Base-by-base conservation (phyloP, 92 coral and sea anemone species). In the Epizoanthus stellaris region DNA sequence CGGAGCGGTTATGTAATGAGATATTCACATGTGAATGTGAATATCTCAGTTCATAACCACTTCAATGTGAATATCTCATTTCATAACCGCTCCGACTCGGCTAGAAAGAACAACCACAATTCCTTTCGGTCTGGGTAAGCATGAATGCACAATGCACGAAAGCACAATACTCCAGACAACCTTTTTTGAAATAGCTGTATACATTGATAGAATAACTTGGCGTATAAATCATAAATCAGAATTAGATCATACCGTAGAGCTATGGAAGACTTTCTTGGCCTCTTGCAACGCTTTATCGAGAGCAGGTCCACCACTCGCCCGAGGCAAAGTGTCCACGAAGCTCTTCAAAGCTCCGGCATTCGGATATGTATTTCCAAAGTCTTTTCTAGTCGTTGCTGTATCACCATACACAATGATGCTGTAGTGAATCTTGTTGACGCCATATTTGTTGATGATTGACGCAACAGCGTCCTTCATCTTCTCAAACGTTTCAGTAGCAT, bases 211-310 rank as follows among this genome's bases (percentile, higher is more conserved):
- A 13, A 64, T 23, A 39, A 70, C 3, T 14, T 1, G 1, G 2
- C 16, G 5, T 6, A 70, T 16, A 0, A 47, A 39, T 11, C 5
- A 66, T 13, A 67, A 14, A 15, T 73, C 36, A 30, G 0, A 0
- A 19, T 25, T 10, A 20, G 54, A 1, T 13, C 23, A 60, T 76
- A 76, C 82, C 82, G 67, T 36, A 57, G 84, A 36, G 40, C 85
- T 86, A 13, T 73, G 70, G 54, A 88, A 88, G 25, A 76, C 54
- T 42, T 82, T 81, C 16, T 73, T 76, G 0, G 87, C 85, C 77
- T 74, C 85, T 68, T 77, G 36, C 61, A 88, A 80, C 16, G 91
- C 91, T 62, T 74, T 85, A 71, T 88, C 85, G 21, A 88, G 72
- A 58, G 84, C 74, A 64, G 85, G 72, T 10, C 62, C 69, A 66